These are phyloP conservation scores for Paraplagusia blochii DNA, from an alignment of 2,113 vertebrate species.

Conservation along the genomic window DNA sequence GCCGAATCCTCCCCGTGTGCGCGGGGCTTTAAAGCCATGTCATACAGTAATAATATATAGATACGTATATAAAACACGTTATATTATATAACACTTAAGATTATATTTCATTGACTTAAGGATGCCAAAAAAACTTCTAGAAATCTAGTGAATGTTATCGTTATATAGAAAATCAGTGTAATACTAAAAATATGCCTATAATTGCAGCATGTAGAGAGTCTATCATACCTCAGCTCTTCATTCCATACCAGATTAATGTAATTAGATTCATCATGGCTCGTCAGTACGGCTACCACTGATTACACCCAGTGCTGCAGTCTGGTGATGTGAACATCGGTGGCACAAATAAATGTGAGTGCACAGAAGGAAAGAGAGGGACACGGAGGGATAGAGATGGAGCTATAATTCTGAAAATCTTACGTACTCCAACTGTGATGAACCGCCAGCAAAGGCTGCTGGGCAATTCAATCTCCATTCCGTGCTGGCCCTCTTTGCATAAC, in stretches of 20 bases:
- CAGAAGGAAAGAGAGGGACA: slow-evolving; percentile 1
- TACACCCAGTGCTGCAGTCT: slow-evolving; percentile 33
- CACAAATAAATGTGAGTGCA: slow-evolving; percentile 3
- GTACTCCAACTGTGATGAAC: slow-evolving; percentile 47
- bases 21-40: too few relatives aligned
- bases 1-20: too few relatives aligned
- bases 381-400: slow-evolving; percentile 5
- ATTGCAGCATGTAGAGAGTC: not conserved
- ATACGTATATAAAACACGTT: too few relatives aligned
- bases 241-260: slow-evolving; percentile 51
- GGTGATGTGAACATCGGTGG: too few relatives aligned
- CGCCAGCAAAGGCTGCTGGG: slow-evolving; percentile 44
- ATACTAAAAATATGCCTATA: not conserved
- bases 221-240: slow-evolving; percentile 14
- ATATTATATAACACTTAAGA: too few relatives aligned
- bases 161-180: too few relatives aligned
- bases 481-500: slow-evolving; percentile 33
- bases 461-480: slow-evolving; percentile 60
- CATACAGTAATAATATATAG: too few relatives aligned
- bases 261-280: slow-evolving; percentile 47
- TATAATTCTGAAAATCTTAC: slow-evolving; percentile 47
- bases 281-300: slow-evolving; percentile 39
- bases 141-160: too few relatives aligned
- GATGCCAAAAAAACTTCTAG: too few relatives aligned
- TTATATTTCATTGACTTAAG: too few relatives aligned